Evolutionary conservation across 1,140 invertebrate genomes (phyloP).

Genomic region (Drosophila funebris): DNA sequence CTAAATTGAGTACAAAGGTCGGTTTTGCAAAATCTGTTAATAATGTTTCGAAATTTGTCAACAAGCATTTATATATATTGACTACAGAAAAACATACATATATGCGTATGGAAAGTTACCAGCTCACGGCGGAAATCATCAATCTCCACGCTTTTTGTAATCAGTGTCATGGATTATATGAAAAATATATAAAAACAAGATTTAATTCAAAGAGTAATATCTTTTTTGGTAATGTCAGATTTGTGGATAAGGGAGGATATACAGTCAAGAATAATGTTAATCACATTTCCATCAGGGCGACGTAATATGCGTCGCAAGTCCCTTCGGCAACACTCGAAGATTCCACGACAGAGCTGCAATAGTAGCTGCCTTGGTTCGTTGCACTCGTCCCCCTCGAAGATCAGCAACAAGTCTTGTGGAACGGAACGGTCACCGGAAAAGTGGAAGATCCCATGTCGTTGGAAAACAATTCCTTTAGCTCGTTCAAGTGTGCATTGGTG

Average conservation of each 20-base stretch:
- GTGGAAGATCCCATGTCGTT: constrained; percentile 54
- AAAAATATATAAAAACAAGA: no score
- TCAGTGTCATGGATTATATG: no score
- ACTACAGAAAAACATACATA: no score
- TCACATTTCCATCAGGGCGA: constrained; percentile 42
- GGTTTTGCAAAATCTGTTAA: constrained; percentile 5
- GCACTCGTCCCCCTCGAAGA: constrained; percentile 70
- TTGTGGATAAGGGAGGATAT: not conserved
- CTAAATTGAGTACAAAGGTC: constrained; percentile 21
- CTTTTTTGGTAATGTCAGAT: no score
- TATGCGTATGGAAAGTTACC: constrained; percentile 3
- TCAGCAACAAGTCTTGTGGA: constrained; percentile 58
- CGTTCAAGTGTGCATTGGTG: constrained; percentile 24
- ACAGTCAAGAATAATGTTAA: not conserved
- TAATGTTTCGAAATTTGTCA: not conserved
- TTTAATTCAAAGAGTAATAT: no score
- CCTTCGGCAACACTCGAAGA: constrained; percentile 60
- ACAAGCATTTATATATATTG: not conserved
- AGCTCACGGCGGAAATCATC: no score
- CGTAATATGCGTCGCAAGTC: constrained; percentile 74
- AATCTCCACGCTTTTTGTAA: no score
- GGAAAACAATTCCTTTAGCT: constrained; percentile 48
- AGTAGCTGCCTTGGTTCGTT: constrained; percentile 61
- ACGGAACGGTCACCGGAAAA: constrained; percentile 35
- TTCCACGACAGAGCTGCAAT: constrained; percentile 55